phyloP scores from a whole-genome alignment of 2,888 invertebrate genomes.

The Athripsodes cinereus region DNA sequence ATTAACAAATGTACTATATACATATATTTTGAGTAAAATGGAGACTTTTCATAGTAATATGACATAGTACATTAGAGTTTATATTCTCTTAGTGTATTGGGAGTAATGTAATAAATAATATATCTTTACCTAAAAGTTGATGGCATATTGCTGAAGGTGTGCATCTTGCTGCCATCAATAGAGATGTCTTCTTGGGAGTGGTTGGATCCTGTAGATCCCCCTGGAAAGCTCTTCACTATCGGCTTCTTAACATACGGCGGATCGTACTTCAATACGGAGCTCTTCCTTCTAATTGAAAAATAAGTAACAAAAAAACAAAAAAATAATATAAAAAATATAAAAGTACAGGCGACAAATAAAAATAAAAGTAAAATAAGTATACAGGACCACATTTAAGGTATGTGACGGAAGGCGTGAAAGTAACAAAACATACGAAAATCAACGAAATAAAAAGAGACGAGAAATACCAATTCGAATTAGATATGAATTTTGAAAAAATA shows the following conservation, averaged over 20 bases:
- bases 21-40: too few relatives aligned
- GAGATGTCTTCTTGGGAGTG: constrained; percentile 76
- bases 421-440: constrained; percentile 24
- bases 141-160: constrained; percentile 68
- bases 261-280: constrained; percentile 82
- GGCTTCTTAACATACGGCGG: constrained; percentile 83
- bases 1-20: too few relatives aligned
- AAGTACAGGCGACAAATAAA: constrained; percentile 21
- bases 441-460: constrained; percentile 27
- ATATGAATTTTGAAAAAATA: constrained; percentile 8
- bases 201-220: constrained; percentile 59
- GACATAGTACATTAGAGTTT: too few relatives aligned
- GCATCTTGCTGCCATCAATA: constrained; percentile 76
- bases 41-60: too few relatives aligned
- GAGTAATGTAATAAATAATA: too few relatives aligned
- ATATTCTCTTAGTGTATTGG: too few relatives aligned
- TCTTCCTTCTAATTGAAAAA: constrained; percentile 67
- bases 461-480: constrained; percentile 26
- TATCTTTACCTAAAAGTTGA: constrained; percentile 64
- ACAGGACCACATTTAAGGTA: neutral
- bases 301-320: constrained; percentile 15
- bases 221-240: constrained; percentile 65
- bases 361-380: neutral
- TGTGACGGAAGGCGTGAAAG: constrained; percentile 22
- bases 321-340: neutral